Conservation (phyloP, 2,113 vertebrate species). For the Alexandromys fortis region DNA sequence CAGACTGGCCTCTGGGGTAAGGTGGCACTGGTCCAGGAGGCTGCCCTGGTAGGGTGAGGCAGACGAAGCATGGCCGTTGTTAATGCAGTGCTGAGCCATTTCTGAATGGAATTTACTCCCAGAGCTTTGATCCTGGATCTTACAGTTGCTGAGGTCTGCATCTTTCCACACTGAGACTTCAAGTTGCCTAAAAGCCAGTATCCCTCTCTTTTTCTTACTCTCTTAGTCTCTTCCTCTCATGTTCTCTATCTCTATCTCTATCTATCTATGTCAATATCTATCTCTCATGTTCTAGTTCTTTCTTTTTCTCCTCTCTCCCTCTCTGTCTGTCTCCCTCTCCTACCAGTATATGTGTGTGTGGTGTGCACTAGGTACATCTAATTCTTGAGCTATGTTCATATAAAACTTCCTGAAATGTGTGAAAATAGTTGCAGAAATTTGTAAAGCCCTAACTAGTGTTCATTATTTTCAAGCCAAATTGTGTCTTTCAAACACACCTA, state of each 20-base stretch:
- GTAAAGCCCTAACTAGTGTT: not conserved
- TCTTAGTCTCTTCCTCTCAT: not conserved
- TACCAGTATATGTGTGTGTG: not conserved
- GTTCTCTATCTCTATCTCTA: too few species aligned
- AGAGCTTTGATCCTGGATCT: conserved; percentile 32
- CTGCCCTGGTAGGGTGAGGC: not conserved
- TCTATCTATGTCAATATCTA: not conserved
- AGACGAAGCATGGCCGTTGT: not conserved
- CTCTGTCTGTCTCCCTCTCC: too few species aligned
- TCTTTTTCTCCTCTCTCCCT: not conserved
- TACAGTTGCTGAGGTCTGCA: conserved; percentile 25
- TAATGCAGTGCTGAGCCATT: conserved; percentile 22
- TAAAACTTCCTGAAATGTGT: not conserved
- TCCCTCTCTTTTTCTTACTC: not conserved
- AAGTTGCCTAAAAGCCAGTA: not conserved
- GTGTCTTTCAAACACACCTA: not conserved
- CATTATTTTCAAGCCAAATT: not conserved
- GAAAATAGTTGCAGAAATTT: not conserved
- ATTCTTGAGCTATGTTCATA: not conserved
- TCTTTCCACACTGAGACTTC: conserved; percentile 11
- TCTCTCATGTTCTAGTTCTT: not conserved
- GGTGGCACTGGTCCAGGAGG: not conserved
- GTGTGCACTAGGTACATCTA: not conserved
- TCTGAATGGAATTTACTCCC: conserved; percentile 39
- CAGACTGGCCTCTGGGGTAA: conserved; percentile 1